A percentile compares a stretch with the other conserved stretches of the same genome.
Conservation (phyloP, 2,888 invertebrate species). For the Xestia ashworthii region DNA sequence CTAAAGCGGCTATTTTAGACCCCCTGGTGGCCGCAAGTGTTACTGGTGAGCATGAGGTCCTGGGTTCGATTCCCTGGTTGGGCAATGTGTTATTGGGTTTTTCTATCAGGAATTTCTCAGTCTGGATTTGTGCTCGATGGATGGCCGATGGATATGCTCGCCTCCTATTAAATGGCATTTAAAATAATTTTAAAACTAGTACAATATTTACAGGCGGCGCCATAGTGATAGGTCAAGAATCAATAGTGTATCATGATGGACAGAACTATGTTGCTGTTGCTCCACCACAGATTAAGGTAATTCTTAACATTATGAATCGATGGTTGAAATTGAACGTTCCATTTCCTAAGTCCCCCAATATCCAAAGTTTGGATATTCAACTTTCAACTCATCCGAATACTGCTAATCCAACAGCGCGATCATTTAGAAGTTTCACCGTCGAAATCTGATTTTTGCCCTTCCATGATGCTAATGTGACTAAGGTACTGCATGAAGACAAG, state of each 20-base stretch:
- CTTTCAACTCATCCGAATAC: not conserved
- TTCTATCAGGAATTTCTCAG: too few species aligned
- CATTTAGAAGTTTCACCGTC: not conserved
- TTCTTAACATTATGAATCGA: not conserved
- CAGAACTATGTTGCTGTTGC: slow-evolving; percentile 97
- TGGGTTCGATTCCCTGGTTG: too few species aligned
- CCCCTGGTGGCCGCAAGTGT: too few species aligned
- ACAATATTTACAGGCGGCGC: slow-evolving; percentile 92
- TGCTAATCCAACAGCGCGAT: not conserved
- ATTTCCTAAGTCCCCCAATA: not conserved
- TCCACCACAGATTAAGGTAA: slow-evolving; percentile 97
- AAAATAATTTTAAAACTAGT: not conserved
- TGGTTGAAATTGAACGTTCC: not conserved
- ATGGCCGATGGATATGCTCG: too few species aligned
- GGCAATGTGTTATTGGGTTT: too few species aligned
- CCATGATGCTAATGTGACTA: not conserved
- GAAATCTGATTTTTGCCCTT: not conserved
- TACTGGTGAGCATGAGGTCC: too few species aligned
- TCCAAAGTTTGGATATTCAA: not conserved
- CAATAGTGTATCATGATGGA: slow-evolving; percentile 99
- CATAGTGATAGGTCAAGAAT: slow-evolving; percentile 99
- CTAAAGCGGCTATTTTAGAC: too few species aligned
- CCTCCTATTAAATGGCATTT: too few species aligned
- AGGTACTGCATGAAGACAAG: not conserved
- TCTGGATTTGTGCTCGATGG: too few species aligned